Evolutionary conservation across 2,888 invertebrate genomes (phyloP), one percentile per base, ranked within the genome.

Genomic region (Agrilus biguttatus): DNA sequence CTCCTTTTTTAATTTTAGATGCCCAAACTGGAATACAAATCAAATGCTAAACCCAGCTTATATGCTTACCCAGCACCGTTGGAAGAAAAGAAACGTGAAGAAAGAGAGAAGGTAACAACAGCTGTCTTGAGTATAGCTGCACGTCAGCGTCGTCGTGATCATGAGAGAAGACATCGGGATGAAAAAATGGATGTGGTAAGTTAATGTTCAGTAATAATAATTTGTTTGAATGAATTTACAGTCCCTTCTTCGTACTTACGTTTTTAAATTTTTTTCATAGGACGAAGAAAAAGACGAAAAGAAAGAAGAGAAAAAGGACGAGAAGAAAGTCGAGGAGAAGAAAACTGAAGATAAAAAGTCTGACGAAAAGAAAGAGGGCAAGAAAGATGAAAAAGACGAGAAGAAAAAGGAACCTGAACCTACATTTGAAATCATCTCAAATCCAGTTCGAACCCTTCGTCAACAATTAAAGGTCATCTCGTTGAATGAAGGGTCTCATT

Each of bases 21-120:
- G 90, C 91, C 91, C 1, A 90, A 90, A 63, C 70, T 97, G 59
- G 91, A 95, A 53, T 77, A 90, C 45, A 83, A 82, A 56, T 97
- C 95, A 0, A 88, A 87, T 59, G 90, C 95, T 1, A 88, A 89
- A 58, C 96, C 97, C 6, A 93, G 93, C 2, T 72, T 86, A 17
- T 99, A 89, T 62, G 97, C 96, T 0, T 99, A 99, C 61, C 96
- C 97, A 1, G 89, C 97, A 8, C 83, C 95, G 0, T 69, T 98
- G 43, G 97, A 98, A 69, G 96, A 97, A 64, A 97, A 98, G 72
- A 97, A 97, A 70, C 90, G 95, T 34, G 95, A 96, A 61, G 92
- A 93, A 63, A 80, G 91, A 33, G 97, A 98, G 65, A 91, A 97
- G 60, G 95, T 98, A 3, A 92, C 95, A 45, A 97, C 97, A 5